Evolutionary conservation across 2,888 invertebrate species (phyloP), one percentile per base, ranked within the genome.

Genomic region (Macroteleia sp.): DNA sequence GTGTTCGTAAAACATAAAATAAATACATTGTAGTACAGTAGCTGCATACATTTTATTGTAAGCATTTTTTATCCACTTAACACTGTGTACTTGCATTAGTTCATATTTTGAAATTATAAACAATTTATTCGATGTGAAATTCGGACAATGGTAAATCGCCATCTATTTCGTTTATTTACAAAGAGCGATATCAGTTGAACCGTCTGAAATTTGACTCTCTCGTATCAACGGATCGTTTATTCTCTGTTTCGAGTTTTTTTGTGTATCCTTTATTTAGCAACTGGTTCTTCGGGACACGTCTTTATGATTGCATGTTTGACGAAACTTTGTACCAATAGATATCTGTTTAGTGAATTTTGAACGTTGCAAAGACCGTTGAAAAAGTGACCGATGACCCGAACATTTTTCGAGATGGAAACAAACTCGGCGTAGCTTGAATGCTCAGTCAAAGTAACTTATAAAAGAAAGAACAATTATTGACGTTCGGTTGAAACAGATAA

Each of bases 151-250:
- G n/a, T n/a, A n/a, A n/a, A n/a, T n/a, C n/a, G n/a, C n/a, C n/a
- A n/a, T n/a, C n/a, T n/a, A n/a, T 30, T 1, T 19, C 32, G 25
- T 25, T 46, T 59, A 57, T 41, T 57, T 36, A 34, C 52, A 34
- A 61, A 44, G 32, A 9, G 25, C n/a, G 54, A 69, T 39, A 34
- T 34, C 44, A 54, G 36, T 52, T 52, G 34, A 34, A 25, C 22
- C 30, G 22, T 36, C 42, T 54, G 19, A 42, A 61, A 70, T 61
- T 70, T 42, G 52, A 42, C 50, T 54, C 46, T n/a, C 16, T 50
- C 30, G 48, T 46, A 61, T 61, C 44, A 61, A 52, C 34, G 42
- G 34, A 44, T 52, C 28, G 36, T 34, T 44, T 70, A 25, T 22
- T 46, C 25, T 25, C 16, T 57, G 28, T 52, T 54, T 36, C 34